Conservation (phyloP, 2,888 invertebrate genomes). For the Tolmerus cingulatus region DNA sequence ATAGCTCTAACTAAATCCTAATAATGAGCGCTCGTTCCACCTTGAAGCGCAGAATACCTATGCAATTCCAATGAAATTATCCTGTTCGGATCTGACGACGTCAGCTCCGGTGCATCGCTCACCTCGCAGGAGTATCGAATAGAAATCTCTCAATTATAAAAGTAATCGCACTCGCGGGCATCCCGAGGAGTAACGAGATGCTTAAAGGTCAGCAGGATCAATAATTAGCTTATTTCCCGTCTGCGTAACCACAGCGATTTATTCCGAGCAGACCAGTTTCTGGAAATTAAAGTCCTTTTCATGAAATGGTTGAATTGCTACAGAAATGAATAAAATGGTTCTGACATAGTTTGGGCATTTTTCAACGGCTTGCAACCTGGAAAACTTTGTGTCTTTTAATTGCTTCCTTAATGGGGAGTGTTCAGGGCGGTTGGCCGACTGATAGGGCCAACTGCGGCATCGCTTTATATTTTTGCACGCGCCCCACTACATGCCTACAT, state of each 20-base stretch:
- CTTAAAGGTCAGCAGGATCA: not conserved
- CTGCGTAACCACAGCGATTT: not conserved
- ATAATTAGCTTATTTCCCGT: not conserved
- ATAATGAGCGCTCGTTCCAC: not conserved
- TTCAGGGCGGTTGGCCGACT: not conserved
- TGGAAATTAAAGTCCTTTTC: not conserved
- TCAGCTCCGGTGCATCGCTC: not conserved
- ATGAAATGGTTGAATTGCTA: not conserved
- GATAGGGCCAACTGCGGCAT: not conserved
- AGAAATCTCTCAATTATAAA: not conserved
- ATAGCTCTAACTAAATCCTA: not conserved
- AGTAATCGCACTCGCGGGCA: not conserved
- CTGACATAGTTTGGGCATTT: not conserved
- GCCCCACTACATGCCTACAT: not conserved
- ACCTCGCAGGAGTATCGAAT: not conserved
- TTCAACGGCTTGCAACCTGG: not conserved
- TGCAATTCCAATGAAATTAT: not conserved
- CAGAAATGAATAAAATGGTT: not conserved
- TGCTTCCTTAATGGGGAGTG: not conserved
- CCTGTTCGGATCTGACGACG: not conserved
- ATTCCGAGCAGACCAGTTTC: not conserved
- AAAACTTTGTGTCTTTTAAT: not conserved
- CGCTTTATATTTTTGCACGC: not conserved
- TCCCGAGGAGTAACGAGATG: not conserved
- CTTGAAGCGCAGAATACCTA: not conserved